Base-by-base conservation (phyloP, 2,888 invertebrate genomes). In the Hydropsyche betteni region DNA sequence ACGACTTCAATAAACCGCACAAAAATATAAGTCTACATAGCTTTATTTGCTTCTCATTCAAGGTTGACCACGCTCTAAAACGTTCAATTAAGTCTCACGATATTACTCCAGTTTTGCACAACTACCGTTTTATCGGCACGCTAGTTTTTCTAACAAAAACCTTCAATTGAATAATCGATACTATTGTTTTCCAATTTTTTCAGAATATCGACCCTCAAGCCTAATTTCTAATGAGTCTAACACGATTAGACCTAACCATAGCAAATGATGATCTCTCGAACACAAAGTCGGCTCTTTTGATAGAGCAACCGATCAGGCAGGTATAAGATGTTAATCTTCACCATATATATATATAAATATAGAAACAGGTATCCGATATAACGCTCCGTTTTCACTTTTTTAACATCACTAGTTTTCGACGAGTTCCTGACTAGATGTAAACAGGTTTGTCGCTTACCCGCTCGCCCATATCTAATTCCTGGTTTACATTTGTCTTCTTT, bases 331-430 rank as follows among this genome's bases (percentile, higher is more conserved):
- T 38, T 69, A 69, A 69, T 69, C 69, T 44, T 8, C 8, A 69
- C n/a, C 52, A 50, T 69, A 55, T 3, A 64, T 64, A 36, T 64
- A 33, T 36, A 14, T 71, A 69, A 50, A n/a, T 36, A 14, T 38
- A 24, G 38, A 58, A 72, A 72, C 72, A 72, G 72, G 72, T 72
- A 72, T 72, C 34, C 38, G 72, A 72, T 33, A 72, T 58, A 72
- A 55, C 38, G 44, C 44, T 33, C 72, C 24, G 72, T 72, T 72
- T 72, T 72, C 72, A 72, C 72, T 72, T 72, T 72, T 72, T 72
- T 72, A 58, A 38, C 50, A 70, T 38, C 53, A 53, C 36, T 10
- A 24, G 64, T 70, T 53, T 50, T 24, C 70, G 5, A 34, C 53
- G 52, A 55, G 72, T 72, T 72, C 72, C 58, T 58, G 72, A 55